These are phyloP conservation scores for Macrocentrus cingulum DNA, from an alignment of 1,140 invertebrate genomes.

Conservation along the genomic window DNA sequence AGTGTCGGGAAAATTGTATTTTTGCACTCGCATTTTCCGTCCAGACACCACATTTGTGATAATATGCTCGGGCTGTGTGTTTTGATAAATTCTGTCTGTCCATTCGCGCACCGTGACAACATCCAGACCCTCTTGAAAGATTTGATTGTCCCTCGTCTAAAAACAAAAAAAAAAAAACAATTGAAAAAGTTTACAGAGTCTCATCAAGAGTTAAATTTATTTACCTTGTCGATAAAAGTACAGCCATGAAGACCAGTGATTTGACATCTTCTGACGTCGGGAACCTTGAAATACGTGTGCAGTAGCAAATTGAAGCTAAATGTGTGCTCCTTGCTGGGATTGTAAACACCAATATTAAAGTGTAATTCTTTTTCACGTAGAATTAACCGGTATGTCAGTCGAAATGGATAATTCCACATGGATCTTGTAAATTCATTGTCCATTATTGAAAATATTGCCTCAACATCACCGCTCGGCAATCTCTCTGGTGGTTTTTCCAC, in stretches of 20 bases:
- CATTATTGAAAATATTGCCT: slow-evolving; percentile 87
- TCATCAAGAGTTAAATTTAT: too few relatives aligned
- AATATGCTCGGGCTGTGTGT: slow-evolving; percentile 88
- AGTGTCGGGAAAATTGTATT: slow-evolving; percentile 93
- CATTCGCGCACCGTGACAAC: slow-evolving; percentile 86
- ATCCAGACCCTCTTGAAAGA: slow-evolving; percentile 85
- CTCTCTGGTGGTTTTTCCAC: slow-evolving; percentile 84
- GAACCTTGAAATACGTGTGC: slow-evolving; percentile 95
- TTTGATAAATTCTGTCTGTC: slow-evolving; percentile 91
- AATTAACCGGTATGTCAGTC: slow-evolving; percentile 83
- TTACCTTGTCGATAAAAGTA: slow-evolving; percentile 92
- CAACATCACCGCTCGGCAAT: slow-evolving; percentile 84
- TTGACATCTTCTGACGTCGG: slow-evolving; percentile 86
- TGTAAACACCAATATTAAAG: slow-evolving; percentile 89
- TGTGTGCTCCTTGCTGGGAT: slow-evolving; percentile 84
- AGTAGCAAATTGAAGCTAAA: slow-evolving; percentile 92
- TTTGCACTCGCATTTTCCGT: slow-evolving; percentile 87
- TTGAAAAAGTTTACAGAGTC: too few relatives aligned
- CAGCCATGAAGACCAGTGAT: slow-evolving; percentile 89
- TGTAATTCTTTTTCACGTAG: slow-evolving; percentile 88
- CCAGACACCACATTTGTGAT: slow-evolving; percentile 91
- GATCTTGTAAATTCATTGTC: slow-evolving; percentile 90
- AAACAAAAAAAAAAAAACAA: slow-evolving; percentile 34
- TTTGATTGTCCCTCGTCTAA: slow-evolving; percentile 76
- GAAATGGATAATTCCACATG: slow-evolving; percentile 93